Evolutionary conservation across 1,140 invertebrate species (phyloP).

Genomic region (Ceratosolen solmsi): DNA sequence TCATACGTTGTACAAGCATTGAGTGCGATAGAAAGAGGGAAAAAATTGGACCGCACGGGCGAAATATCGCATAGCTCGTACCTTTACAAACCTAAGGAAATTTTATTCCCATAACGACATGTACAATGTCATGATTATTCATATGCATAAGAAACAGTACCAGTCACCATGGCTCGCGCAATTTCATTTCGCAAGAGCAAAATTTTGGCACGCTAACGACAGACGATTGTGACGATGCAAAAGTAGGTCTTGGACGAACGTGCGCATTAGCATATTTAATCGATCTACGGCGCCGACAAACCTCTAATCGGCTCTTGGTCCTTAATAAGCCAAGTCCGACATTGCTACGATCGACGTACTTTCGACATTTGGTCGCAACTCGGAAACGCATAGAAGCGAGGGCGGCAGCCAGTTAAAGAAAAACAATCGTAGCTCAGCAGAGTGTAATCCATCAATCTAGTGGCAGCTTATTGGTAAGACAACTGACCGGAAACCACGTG

Average conservation of each 20-base stretch:
- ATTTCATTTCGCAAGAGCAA: neutral
- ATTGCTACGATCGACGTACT: neutral
- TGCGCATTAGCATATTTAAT: neutral
- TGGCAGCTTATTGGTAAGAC: neutral
- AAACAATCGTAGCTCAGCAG: neutral
- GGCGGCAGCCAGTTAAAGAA: neutral
- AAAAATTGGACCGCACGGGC: neutral
- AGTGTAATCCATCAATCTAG: conserved; percentile 2
- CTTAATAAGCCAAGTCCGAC: neutral
- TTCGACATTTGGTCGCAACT: neutral
- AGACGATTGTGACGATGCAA: neutral
- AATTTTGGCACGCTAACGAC: neutral
- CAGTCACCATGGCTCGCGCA: neutral
- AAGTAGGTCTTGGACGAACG: neutral
- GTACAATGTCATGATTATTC: neutral
- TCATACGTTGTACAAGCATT: neutral
- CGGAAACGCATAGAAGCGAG: too few relatives aligned
- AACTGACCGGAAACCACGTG: neutral
- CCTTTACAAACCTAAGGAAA: neutral
- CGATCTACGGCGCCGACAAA: neutral
- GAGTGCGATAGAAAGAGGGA: neutral
- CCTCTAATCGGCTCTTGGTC: neutral
- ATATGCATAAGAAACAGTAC: neutral
- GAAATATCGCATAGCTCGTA: neutral
- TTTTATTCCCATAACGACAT: neutral